Percentiles rank a stretch among this genome's conserved stretches.
phyloP scores from a whole-genome alignment of 2,797 vertebrate species.

The Siniperca undulata region DNA sequence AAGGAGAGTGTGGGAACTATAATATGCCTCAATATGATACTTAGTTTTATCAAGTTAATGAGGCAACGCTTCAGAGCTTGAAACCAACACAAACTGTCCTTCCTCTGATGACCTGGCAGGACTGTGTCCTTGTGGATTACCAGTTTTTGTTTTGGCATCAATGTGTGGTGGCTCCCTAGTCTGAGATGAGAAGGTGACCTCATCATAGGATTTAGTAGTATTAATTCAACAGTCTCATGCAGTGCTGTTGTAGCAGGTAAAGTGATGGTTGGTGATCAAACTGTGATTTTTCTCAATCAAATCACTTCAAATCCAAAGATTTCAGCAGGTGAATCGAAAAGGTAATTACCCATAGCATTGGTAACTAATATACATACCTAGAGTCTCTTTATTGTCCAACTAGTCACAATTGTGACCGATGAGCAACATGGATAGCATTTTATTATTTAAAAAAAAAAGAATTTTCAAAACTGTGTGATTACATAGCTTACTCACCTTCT shows the following conservation, averaged over 20 bases:
- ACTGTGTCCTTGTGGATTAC: not conserved
- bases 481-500: not conserved
- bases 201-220: not conserved
- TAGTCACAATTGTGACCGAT: not conserved
- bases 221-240: not conserved
- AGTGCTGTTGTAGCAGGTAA: not conserved
- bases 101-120: not conserved
- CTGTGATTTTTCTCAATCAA: not conserved
- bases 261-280: not conserved
- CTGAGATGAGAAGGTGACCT: not conserved
- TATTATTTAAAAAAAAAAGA: not conserved
- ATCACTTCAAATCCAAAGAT: not conserved
- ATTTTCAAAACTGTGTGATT: not conserved
- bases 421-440: not conserved
- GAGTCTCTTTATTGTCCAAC: not conserved
- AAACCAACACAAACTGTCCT: too few relatives aligned
- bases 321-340: not conserved
- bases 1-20: too few relatives aligned
- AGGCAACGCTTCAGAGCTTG: too few relatives aligned
- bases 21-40: too few relatives aligned
- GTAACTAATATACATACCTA: not conserved
- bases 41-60: too few relatives aligned
- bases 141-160: not conserved
- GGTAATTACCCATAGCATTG: not conserved
- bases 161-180: not conserved